These are phyloP conservation scores for Carapus acus DNA, from an alignment of 2,797 vertebrate species.

Conservation along the genomic window DNA sequence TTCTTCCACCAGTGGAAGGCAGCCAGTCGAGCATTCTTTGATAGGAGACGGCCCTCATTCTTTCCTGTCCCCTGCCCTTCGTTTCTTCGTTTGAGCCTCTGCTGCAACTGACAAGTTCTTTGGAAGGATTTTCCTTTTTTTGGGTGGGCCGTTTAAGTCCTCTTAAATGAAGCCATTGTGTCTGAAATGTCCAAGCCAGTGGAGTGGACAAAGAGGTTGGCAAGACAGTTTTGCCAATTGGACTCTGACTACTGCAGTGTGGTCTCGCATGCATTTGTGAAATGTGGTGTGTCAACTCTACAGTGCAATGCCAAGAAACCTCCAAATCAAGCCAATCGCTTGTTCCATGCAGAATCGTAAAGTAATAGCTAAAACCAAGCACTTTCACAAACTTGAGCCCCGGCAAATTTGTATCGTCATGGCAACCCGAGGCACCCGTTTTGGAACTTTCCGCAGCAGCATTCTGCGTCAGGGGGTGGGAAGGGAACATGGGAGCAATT, in stretches of 20 bases:
- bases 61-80: conserved; percentile 46
- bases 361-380: conserved; percentile 24
- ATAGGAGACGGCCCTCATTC: conserved; percentile 51
- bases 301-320: conserved; percentile 39
- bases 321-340: conserved; percentile 17
- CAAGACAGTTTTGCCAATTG: conserved; percentile 26
- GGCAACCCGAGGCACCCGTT: conserved; percentile 35
- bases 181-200: conserved; percentile 44
- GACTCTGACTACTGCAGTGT: conserved; percentile 34
- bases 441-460: conserved; percentile 44
- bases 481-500: conserved; percentile 61
- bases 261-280: conserved; percentile 54
- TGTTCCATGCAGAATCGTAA: conserved; percentile 14
- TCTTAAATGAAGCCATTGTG: conserved; percentile 65
- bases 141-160: conserved; percentile 49
- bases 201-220: conserved; percentile 32
- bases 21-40: conserved; percentile 42
- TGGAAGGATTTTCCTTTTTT: conserved; percentile 50
- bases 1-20: conserved; percentile 48
- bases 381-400: conserved; percentile 44
- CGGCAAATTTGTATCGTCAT: conserved; percentile 42
- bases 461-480: conserved; percentile 48
- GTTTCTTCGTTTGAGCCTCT: conserved; percentile 50
- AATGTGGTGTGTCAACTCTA: conserved; percentile 64
- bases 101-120: conserved; percentile 41